These are phyloP conservation scores for Cyclophora punctaria DNA, from an alignment of 2,888 invertebrate species.

Conservation along the genomic window DNA sequence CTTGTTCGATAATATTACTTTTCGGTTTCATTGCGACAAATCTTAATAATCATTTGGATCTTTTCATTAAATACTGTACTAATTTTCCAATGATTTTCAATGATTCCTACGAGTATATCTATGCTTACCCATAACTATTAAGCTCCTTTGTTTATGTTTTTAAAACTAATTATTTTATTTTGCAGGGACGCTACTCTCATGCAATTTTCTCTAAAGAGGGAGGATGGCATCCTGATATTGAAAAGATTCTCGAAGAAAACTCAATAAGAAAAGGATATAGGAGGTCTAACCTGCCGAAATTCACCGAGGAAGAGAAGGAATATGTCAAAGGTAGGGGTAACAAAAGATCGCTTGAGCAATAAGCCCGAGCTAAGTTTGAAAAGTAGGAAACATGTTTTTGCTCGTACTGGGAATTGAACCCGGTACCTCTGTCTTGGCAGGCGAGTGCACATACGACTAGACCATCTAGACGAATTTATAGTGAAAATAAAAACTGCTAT, in stretches of 20 bases:
- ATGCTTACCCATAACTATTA: background rate
- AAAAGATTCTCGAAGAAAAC: constrained; percentile 28
- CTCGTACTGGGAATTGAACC: no score
- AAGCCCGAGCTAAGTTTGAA: no score
- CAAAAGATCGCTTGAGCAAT: no score
- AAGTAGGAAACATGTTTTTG: no score
- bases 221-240: constrained; percentile 41
- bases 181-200: constrained; percentile 37
- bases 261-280: constrained; percentile 28
- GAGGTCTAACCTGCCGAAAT: constrained; percentile 31
- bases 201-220: constrained; percentile 40
- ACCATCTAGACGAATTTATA: no score
- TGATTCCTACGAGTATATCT: background rate
- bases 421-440: no score
- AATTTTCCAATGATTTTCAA: no score
- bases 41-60: background rate
- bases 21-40: no score
- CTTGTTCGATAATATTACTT: no score
- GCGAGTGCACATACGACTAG: no score
- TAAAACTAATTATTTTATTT: constrained; percentile 2
- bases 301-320: constrained; percentile 33
- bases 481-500: no score
- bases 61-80: background rate
- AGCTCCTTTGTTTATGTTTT: background rate
- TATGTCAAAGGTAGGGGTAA: constrained; percentile 16